Conservation (phyloP, 2,888 invertebrate species). For the Polydrusus cervinus region DNA sequence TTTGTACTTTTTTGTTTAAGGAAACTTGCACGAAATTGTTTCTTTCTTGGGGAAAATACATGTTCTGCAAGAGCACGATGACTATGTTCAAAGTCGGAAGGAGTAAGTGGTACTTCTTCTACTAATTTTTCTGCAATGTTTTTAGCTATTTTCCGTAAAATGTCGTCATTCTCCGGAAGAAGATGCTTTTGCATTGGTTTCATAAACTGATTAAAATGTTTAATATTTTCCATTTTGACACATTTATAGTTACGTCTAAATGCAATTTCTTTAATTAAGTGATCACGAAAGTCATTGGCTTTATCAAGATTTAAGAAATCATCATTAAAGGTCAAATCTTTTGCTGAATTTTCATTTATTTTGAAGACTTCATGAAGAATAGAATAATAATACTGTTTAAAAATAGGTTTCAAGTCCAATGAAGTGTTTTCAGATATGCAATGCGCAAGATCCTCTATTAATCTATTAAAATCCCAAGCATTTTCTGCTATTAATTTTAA, state of each 20-base stretch:
- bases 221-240: slow-evolving; percentile 2
- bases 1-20: background rate
- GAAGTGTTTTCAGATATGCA: background rate
- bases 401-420: background rate
- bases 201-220: background rate
- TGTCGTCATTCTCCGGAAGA: background rate
- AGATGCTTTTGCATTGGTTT: background rate
- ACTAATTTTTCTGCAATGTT: background rate
- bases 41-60: background rate
- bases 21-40: slow-evolving; percentile 1
- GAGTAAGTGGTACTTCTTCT: background rate
- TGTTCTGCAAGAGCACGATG: slow-evolving; percentile 7
- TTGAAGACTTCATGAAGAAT: slow-evolving; percentile 15
- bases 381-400: slow-evolving; percentile 20
- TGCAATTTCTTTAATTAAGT: slow-evolving; percentile 26
- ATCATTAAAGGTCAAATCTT: slow-evolving; percentile 3
- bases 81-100: background rate
- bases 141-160: background rate
- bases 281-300: background rate
- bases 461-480: background rate
- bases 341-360: background rate
- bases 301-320: background rate
- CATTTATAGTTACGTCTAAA: background rate
- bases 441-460: background rate
- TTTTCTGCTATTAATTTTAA: background rate